A percentile compares a stretch with the other conserved stretches of the same genome.
These are phyloP conservation scores for Nyctalus aviator DNA, from an alignment of 2,797 vertebrate species.

Conservation along the genomic window DNA sequence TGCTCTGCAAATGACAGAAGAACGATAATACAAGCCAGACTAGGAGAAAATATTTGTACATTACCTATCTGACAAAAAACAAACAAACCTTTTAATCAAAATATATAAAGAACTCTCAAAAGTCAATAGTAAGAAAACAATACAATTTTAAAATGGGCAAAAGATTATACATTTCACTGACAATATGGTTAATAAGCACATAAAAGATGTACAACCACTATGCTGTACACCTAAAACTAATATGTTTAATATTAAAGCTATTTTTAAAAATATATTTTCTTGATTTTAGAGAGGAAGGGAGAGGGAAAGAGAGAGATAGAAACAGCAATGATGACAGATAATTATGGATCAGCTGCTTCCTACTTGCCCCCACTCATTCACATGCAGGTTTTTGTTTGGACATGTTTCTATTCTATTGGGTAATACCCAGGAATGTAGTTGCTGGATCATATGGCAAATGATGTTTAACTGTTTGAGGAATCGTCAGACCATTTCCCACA, in stretches of 20 bases:
- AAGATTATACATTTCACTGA: conserved; percentile 38
- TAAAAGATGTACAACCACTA: not conserved
- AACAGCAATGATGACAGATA: too few relatives aligned
- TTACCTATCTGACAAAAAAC: conserved; percentile 12
- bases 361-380: not conserved
- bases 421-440: not conserved
- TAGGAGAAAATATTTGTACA: not conserved
- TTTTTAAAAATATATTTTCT: not conserved
- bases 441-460: not conserved
- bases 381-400: not conserved
- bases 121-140: not conserved
- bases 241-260: not conserved
- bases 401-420: conserved; percentile 27
- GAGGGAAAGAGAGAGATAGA: too few relatives aligned
- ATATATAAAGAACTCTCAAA: conserved; percentile 37
- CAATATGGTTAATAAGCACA: not conserved
- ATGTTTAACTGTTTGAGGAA: not conserved
- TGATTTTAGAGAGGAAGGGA: too few relatives aligned
- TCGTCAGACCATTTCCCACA: not conserved
- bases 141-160: not conserved
- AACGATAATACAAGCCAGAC: conserved; percentile 7
- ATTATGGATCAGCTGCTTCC: too few relatives aligned
- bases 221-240: not conserved
- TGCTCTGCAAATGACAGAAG: conserved; percentile 39
- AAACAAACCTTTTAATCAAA: not conserved